Evolutionary conservation across 2,113 vertebrate species (phyloP), one percentile per base, ranked within the genome.

Genomic region (Chionodraco myersi): DNA sequence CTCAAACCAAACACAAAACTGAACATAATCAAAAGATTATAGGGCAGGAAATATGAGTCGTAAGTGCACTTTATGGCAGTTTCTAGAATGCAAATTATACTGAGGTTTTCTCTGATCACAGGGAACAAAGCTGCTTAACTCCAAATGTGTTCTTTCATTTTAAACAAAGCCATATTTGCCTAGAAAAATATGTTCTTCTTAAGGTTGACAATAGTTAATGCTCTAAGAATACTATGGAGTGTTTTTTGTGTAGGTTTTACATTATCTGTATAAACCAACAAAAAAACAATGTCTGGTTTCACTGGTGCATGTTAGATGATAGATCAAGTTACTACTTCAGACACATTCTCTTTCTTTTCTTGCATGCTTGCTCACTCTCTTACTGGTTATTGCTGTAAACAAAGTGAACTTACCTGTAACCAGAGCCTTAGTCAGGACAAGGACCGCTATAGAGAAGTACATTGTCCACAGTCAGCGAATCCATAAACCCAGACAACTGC

Each of bases 391-490:
- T 77, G 75, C 15, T 68, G 58, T 88, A 81, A 89, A 93, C 74
- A 92, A 87, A 74, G 53, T 69, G 36, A 83, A 74, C 95, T 94
- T 95, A 96, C 95, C 95, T 95, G 89, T 89, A 79, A 94, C 63
- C 23, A 95, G 92, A 87, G 92, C 90, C 72, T 92, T 93, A 93
- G 93, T 95, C 94, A 95, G 93, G 92, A 96, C 90, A 88, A 95
- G 93, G 86, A 94, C 88, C 88, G 93, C 92, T 88, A 95, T 54
- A 90, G 92, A 92, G 77, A 93, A 93, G 90, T 94, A 89, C 95
- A 96, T 96, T 93, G 91, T 95, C 92, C 92, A 87, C 90, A 89
- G 89, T 93, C 90, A 87, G 86, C 75, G 90, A 86, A 93, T 94
- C 95, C 94, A 95, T 94, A 94, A 94, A 95, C 91, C 86, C 89